Evolutionary conservation across 2,888 invertebrate species (phyloP).

Genomic region (Octodonta nipae): DNA sequence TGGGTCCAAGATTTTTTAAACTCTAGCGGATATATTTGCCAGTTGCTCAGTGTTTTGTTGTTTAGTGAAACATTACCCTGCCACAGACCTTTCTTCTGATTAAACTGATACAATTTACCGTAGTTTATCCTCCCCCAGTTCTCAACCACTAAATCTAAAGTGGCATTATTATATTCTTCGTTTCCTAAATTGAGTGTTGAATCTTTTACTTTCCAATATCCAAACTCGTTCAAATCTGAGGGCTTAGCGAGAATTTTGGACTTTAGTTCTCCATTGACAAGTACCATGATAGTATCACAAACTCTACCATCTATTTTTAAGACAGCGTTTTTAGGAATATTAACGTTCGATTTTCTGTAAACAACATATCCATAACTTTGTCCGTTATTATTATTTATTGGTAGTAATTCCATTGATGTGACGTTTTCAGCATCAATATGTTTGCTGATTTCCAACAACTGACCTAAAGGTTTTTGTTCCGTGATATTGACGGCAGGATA

Average conservation of each 20-base stretch:
- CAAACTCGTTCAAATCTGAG: slow-evolving; percentile 30
- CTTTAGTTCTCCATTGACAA: slow-evolving; percentile 33
- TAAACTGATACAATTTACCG: slow-evolving; percentile 31
- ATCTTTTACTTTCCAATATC: slow-evolving; percentile 31
- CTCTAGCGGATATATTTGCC: slow-evolving; percentile 14
- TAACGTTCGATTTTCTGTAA: slow-evolving; percentile 33
- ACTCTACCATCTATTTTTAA: slow-evolving; percentile 31
- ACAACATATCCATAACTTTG: slow-evolving; percentile 44
- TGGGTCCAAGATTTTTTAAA: slow-evolving; percentile 25
- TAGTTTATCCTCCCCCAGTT: slow-evolving; percentile 70
- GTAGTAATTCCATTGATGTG: slow-evolving; percentile 27
- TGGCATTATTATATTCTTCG: slow-evolving; percentile 19
- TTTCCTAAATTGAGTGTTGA: slow-evolving; percentile 16
- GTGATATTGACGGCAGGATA: slow-evolving; percentile 7
- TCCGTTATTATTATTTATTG: slow-evolving; percentile 34
- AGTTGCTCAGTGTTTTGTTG: slow-evolving; percentile 9
- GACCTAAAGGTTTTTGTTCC: slow-evolving; percentile 5
- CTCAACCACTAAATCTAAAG: slow-evolving; percentile 44
- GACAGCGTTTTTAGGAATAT: slow-evolving; percentile 18
- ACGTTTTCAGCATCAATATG: slow-evolving; percentile 20
- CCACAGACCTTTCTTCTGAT: slow-evolving; percentile 27
- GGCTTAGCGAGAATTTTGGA: slow-evolving; percentile 27
- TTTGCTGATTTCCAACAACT: slow-evolving; percentile 16
- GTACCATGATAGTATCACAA: slow-evolving; percentile 39
- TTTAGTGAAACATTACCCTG: slow-evolving; percentile 29